A percentile compares a stretch with the other conserved stretches of the same genome.
These are phyloP conservation scores for Oncopodura yosiiana DNA, from an alignment of 1,140 invertebrate species.

Conservation along the genomic window DNA sequence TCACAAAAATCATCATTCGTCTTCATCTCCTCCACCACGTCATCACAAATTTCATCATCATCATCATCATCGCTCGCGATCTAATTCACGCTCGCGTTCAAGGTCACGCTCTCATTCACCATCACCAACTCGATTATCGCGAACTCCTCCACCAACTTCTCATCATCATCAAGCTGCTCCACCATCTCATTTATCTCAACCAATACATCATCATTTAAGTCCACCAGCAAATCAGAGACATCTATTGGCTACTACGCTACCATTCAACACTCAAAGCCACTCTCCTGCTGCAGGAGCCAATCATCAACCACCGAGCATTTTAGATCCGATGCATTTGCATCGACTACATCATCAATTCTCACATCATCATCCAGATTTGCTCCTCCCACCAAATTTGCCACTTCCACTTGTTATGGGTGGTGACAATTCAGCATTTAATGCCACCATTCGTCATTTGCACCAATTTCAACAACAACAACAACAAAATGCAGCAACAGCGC, in stretches of 20 bases:
- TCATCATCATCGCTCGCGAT: conserved; percentile 14
- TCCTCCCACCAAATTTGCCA: conserved; percentile 9
- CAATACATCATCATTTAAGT: conserved; percentile 5
- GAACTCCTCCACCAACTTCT: conserved; percentile 35
- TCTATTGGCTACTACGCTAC: too few relatives aligned
- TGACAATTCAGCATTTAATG: conserved; percentile 73
- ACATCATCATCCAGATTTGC: conserved; percentile 7
- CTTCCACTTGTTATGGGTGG: conserved; percentile 56
- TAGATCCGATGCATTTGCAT: neutral
- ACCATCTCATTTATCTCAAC: conserved; percentile 1
- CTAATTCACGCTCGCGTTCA: conserved; percentile 31
- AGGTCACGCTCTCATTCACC: conserved; percentile 39
- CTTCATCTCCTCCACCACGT: conserved; percentile 32
- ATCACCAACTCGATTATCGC: conserved; percentile 34
- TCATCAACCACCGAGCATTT: neutral
- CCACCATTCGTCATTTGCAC: conserved; percentile 43
- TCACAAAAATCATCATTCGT: too few relatives aligned
- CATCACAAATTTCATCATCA: conserved; percentile 17
- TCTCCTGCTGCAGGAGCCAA: conserved; percentile 4
- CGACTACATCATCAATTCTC: conserved; percentile 8
- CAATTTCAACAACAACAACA: conserved; percentile 8
- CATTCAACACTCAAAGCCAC: conserved; percentile 37
- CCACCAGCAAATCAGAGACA: conserved; percentile 8
- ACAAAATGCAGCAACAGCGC: conserved; percentile 3
- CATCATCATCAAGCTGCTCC: conserved; percentile 3